These are phyloP conservation scores for Actinemys pallida DNA, from an alignment of 2,113 vertebrate species.

Conservation along the genomic window DNA sequence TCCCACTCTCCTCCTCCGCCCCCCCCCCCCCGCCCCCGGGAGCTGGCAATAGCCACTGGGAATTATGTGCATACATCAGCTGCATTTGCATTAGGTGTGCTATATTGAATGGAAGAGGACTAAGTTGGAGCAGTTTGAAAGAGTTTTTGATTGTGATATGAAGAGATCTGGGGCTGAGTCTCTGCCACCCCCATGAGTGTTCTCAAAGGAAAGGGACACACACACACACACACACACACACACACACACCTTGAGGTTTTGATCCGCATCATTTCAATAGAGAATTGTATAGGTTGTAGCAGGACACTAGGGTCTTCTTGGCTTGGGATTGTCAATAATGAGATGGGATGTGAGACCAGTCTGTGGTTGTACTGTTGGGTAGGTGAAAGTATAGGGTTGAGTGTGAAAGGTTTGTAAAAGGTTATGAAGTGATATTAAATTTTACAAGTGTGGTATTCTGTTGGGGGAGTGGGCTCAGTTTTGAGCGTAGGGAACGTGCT, in stretches of 20 bases:
- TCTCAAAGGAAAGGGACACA: neutral
- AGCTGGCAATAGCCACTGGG: rapidly evolving
- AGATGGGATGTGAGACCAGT: neutral
- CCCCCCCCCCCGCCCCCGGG: rapidly evolving
- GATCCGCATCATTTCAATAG: neutral
- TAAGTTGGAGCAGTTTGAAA: neutral
- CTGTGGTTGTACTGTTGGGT: neutral
- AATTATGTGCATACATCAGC: neutral
- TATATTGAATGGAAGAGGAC: neutral
- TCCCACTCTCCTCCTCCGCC: no score
- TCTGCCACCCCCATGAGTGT: neutral
- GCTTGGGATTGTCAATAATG: neutral
- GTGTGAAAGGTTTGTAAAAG: neutral
- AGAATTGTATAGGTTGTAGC: neutral
- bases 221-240: no score
- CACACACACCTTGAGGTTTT: neutral
- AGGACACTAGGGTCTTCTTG: neutral
- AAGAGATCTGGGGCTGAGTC: neutral
- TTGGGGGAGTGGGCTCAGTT: neutral
- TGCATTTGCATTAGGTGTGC: neutral
- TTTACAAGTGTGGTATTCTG: neutral
- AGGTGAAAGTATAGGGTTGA: neutral
- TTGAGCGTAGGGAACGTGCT: neutral
- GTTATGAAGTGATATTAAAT: neutral
- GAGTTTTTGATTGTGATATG: neutral